A percentile compares a stretch with the other conserved stretches of the same genome.
These are phyloP conservation scores for Hemiprocne comata DNA, from an alignment of 2,113 vertebrate species.

Conservation along the genomic window DNA sequence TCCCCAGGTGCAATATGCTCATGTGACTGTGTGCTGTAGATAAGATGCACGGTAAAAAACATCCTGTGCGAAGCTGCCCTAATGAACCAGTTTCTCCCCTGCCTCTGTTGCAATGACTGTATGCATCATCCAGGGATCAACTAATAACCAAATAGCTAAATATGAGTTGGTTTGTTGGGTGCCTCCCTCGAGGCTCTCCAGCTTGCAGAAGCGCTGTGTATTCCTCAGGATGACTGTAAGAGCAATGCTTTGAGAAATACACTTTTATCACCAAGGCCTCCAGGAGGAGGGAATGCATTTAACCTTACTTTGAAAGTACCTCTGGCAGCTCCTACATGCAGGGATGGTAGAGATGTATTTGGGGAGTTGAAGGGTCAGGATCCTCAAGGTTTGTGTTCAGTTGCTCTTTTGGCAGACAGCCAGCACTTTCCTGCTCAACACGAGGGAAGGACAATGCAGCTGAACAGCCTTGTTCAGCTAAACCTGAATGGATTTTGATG, in stretches of 20 bases:
- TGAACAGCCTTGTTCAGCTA: background rate
- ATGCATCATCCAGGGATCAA: background rate
- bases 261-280: background rate
- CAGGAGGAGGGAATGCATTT: background rate
- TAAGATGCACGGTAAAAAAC: background rate
- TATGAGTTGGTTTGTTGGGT: background rate
- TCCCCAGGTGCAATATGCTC: fast-evolving
- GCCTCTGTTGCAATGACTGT: background rate
- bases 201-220: fast-evolving
- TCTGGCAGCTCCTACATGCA: background rate
- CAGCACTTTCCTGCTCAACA: background rate
- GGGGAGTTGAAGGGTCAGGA: background rate
- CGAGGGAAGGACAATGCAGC: background rate
- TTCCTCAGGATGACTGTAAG: background rate
- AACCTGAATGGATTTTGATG: background rate
- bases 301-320: background rate
- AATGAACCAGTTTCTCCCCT: background rate
- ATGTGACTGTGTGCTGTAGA: background rate
- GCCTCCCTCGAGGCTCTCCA: background rate
- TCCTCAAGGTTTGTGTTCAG: background rate
- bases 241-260: background rate
- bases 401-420: background rate
- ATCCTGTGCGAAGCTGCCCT: background rate
- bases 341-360: background rate
- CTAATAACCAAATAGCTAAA: background rate